Percentiles rank a stretch among this genome's conserved stretches.
Evolutionary conservation across 1,140 invertebrate genomes (phyloP).

Genomic region (Plectus sambesii): DNA sequence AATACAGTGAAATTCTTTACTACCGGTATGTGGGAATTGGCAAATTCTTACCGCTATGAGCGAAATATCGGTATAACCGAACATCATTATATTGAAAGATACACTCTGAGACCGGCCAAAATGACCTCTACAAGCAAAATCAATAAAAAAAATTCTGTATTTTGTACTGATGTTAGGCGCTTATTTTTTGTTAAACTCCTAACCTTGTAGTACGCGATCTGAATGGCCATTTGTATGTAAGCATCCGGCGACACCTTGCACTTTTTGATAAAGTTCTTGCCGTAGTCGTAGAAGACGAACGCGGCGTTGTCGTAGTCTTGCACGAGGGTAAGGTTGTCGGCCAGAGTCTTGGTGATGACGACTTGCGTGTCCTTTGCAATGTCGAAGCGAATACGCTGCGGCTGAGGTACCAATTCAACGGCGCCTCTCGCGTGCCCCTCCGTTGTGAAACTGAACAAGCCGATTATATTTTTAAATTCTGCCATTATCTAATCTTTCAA

Average conservation of each 20-base stretch:
- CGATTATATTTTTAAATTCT: too few species aligned
- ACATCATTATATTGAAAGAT: too few species aligned
- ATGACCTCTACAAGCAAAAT: too few species aligned
- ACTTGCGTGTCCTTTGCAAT: slow-evolving; percentile 20
- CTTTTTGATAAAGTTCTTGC: slow-evolving; percentile 89
- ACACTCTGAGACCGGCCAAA: too few species aligned
- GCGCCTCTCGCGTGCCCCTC: slow-evolving; percentile 26
- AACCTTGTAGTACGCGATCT: slow-evolving; percentile 75
- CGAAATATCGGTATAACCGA: too few species aligned
- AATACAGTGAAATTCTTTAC: too few species aligned
- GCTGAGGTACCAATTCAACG: slow-evolving; percentile 18
- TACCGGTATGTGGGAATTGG: too few species aligned
- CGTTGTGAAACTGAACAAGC: too few species aligned
- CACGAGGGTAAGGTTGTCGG: slow-evolving; percentile 13
- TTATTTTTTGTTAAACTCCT: slow-evolving; percentile 20
- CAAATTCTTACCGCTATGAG: too few species aligned
- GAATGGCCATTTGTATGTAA: slow-evolving; percentile 86
- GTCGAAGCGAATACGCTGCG: slow-evolving; percentile 21
- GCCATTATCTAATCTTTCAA: too few species aligned
- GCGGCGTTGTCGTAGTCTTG: slow-evolving; percentile 24
- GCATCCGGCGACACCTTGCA: slow-evolving; percentile 83
- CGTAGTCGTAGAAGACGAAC: slow-evolving; percentile 57
- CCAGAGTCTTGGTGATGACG: slow-evolving; percentile 23
- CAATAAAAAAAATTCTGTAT: too few species aligned
- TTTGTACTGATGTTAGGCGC: too few species aligned